Conservation (phyloP, 2,888 invertebrate species). For the Heteropelma amictum region DNA sequence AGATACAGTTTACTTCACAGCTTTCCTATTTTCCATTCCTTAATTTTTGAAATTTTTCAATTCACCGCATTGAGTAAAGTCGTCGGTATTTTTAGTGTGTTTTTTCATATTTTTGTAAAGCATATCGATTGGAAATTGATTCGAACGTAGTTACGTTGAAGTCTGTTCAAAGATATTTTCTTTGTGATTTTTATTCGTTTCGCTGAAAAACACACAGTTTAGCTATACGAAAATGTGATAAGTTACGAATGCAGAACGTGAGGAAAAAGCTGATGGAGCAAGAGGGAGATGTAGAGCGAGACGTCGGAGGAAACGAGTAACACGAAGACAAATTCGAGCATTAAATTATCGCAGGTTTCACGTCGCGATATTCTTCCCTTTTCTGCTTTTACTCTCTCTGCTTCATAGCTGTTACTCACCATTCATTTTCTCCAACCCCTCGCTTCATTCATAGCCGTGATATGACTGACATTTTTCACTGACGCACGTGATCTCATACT, state of each 20-base stretch:
- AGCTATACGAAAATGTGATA: slow-evolving; percentile 51
- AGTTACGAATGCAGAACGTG: slow-evolving; percentile 45
- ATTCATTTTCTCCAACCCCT: slow-evolving; percentile 17
- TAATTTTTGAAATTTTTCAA: no score
- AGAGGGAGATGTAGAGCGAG: slow-evolving; percentile 18
- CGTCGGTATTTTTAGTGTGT: no score
- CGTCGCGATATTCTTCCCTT: slow-evolving; percentile 49
- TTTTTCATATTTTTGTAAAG: no score
- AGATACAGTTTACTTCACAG: no score
- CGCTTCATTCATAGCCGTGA: slow-evolving; percentile 49
- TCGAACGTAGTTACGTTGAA: no score
- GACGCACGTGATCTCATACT: slow-evolving; percentile 34
- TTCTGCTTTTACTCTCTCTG: not conserved
- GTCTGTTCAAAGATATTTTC: no score
- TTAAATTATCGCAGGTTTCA: slow-evolving; percentile 58
- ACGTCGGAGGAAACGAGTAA: slow-evolving; percentile 37
- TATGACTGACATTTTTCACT: slow-evolving; percentile 60
- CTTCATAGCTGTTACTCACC: slow-evolving; percentile 28
- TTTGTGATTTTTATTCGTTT: slow-evolving; percentile 34
- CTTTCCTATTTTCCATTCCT: no score
- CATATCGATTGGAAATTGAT: no score
- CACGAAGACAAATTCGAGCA: slow-evolving; percentile 56
- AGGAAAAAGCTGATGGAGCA: slow-evolving; percentile 7
- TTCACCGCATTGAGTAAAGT: no score
- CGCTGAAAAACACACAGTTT: slow-evolving; percentile 39